These are phyloP conservation scores for Heliconius cydno DNA, from an alignment of 2,888 invertebrate species.

Conservation along the genomic window DNA sequence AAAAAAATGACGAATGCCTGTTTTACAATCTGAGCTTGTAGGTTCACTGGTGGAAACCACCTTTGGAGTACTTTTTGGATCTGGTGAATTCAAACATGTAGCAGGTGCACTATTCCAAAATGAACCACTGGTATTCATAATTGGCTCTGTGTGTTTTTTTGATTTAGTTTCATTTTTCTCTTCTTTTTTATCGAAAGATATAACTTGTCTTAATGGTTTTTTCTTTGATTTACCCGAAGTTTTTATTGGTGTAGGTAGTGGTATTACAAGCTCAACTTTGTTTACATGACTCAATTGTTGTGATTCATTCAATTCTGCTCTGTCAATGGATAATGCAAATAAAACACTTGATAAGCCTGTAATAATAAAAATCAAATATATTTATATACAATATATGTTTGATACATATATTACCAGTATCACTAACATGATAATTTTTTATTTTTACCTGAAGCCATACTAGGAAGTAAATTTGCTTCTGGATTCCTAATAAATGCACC, in stretches of 20 bases:
- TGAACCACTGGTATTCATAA: slow-evolving; percentile 56
- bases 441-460: slow-evolving; percentile 90
- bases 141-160: slow-evolving; percentile 54
- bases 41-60: slow-evolving; percentile 74
- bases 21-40: slow-evolving; percentile 73
- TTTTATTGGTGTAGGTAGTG: slow-evolving; percentile 85
- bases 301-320: slow-evolving; percentile 89
- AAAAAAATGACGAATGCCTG: slow-evolving; percentile 73
- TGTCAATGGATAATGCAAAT: slow-evolving; percentile 96
- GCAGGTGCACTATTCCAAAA: slow-evolving; percentile 84
- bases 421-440: slow-evolving; percentile 6
- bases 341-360: slow-evolving; percentile 93
- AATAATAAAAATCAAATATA: slow-evolving; percentile 51
- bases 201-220: slow-evolving; percentile 77
- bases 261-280: slow-evolving; percentile 87
- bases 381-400: slow-evolving; percentile 30
- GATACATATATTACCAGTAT: slow-evolving; percentile 30
- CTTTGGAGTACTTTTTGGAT: slow-evolving; percentile 64
- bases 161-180: slow-evolving; percentile 55
- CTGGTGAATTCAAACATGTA: slow-evolving; percentile 85
- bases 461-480: slow-evolving; percentile 91
- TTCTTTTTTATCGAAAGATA: slow-evolving; percentile 78
- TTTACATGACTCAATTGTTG: slow-evolving; percentile 74
- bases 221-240: slow-evolving; percentile 69
- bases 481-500: slow-evolving; percentile 93